Base-by-base conservation (phyloP, 2,888 invertebrate species). In the Neoascia interrupta region DNA sequence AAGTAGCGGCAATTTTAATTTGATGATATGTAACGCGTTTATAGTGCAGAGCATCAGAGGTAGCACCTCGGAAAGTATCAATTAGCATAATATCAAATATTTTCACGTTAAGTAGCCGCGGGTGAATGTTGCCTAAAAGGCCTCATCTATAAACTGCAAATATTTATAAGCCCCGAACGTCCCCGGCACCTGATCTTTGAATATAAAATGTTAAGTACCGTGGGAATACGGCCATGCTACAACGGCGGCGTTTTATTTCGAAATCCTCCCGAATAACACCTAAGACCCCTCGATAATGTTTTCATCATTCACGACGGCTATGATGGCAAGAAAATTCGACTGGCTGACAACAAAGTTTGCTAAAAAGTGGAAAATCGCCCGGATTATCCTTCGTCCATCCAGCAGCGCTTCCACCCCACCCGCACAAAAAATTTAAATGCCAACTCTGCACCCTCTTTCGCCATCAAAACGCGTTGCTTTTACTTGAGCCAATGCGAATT, bases 151-250 rank as follows among this genome's bases (percentile, higher is more conserved):
- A 70, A 70, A 69, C 45, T 43, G 45, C 45, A 54, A 66, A 54
- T 53, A 61, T 61, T 70, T 37, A n/a, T n/a, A n/a, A 70, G 28
- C 16, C 23, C 13, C 51, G 18, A 41, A 21, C 21, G 11, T 10
- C 21, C 36, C 11, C 23, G 4, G 4, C 37, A n/a, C 2, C 15
- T 13, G 18, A 0, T 8, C 16, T 8, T 10, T 13, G 43, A 5
- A 63, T 56, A 43, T 41, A 45, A 56, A 63, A 73, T 68, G 66
- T 37, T 73, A 79, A 73, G 54, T 39, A 73, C 61, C 73, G 79
- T 79, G 79, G 73, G 79, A 79, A 61, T 21, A 5, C 34, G 19
- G 18, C 15, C 72, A 72, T 31, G 13, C 47, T 51, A 34, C 2
- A 15, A 36, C 4, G 26, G 11, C 21, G 53, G 37, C 54, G 66